A percentile compares a stretch with the other conserved stretches of the same genome.
phyloP scores from a whole-genome alignment of 2,113 vertebrate genomes.

The Columba livia region DNA sequence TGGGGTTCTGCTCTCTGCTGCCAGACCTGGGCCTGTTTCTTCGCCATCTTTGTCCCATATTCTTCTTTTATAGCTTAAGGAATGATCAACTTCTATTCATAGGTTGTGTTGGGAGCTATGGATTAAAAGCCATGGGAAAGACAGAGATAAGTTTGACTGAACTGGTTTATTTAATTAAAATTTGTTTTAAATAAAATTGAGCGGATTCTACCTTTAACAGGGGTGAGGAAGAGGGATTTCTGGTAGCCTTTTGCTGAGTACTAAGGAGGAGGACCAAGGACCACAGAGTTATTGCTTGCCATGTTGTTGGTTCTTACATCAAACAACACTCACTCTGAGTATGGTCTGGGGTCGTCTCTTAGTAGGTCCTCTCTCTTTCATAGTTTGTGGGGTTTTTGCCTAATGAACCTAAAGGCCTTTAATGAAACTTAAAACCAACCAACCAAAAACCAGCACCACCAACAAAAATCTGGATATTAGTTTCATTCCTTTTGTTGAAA shows the following conservation, averaged over 20 bases:
- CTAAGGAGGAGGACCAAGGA: background rate
- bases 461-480: background rate
- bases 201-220: background rate
- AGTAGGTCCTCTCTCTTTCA: background rate
- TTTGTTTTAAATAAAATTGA: background rate
- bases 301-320: background rate
- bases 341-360: accelerated
- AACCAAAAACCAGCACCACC: too few species aligned
- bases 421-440: background rate
- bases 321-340: background rate
- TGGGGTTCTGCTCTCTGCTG: background rate
- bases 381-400: background rate
- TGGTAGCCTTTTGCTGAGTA: background rate
- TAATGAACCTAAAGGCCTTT: background rate
- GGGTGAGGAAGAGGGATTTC: background rate
- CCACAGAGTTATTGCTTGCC: background rate
- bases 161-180: background rate
- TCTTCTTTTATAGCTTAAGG: background rate
- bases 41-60: background rate
- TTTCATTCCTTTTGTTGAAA: background rate
- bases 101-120: background rate
- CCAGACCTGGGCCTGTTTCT: background rate
- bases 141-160: background rate
- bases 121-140: background rate
- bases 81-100: background rate